phyloP scores from a whole-genome alignment of 2,888 invertebrate species.

The Drosophila demipolita region DNA sequence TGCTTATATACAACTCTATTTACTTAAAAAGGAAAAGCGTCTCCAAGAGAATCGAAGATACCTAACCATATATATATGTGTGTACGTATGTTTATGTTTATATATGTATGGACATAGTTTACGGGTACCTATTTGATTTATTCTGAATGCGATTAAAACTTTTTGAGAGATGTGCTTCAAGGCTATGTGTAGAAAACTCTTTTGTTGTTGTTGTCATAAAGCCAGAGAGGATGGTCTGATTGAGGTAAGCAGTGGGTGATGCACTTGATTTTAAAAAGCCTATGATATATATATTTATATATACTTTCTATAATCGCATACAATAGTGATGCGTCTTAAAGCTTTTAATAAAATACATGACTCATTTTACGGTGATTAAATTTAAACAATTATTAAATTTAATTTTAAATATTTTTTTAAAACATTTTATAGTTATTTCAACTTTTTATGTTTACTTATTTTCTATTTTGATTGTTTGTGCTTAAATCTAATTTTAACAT shows the following conservation, averaged over 20 bases:
- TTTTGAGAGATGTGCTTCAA: conserved; percentile 63
- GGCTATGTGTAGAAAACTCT: conserved; percentile 52
- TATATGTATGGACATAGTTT: background rate
- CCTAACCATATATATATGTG: background rate
- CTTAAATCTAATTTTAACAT: background rate
- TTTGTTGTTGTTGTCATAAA: conserved; percentile 75
- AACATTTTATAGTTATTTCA: background rate
- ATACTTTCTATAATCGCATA: background rate
- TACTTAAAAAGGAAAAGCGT: conserved; percentile 11
- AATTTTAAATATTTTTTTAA: background rate
- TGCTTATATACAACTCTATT: conserved; percentile 1
- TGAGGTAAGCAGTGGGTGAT: conserved; percentile 80
- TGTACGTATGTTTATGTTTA: background rate
- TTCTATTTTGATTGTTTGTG: background rate
- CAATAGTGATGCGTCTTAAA: background rate
- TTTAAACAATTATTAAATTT: background rate
- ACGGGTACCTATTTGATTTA: background rate
- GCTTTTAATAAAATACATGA: background rate
- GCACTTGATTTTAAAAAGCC: background rate
- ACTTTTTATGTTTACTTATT: background rate
- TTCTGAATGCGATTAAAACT: conserved; percentile 7
- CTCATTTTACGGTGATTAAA: background rate
- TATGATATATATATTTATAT: background rate
- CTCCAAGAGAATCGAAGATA: background rate
- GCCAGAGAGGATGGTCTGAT: conserved; percentile 75